Base-by-base conservation (phyloP, 2,888 invertebrate species). In the Sinodicranocentrus sp. region DNA sequence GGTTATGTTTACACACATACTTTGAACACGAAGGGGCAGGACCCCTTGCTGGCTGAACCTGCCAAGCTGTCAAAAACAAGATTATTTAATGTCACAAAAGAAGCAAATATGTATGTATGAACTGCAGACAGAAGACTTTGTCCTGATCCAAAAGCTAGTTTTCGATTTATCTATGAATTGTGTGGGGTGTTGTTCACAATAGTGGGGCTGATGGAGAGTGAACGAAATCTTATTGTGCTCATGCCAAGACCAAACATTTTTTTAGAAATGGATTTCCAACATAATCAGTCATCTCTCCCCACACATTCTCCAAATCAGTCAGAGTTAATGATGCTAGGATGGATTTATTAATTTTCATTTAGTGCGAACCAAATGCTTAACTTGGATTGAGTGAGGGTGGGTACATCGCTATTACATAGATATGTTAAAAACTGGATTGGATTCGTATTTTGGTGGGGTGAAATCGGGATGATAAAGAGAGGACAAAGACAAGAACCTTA, bases 31-130 rank as follows among this genome's bases (percentile, higher is more conserved):
- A 57, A 82, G 76, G 82, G 80, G 76, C 80, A 84, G 84, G 72
- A 85, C 86, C 85, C 86, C 86, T 85, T 84, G 84, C 85, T 82
- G 86, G 82, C 85, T 85, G 44, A 59, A 76, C 63, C 85, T 84
- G 83, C 82, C 85, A 86, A 85, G 68, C 86, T 86, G 86, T 86
- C 86, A 86, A 86, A 85, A 82, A 83, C 84, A 73, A 84, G 86
- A 85, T 86, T 86, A 86, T 86, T 86, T 86, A 85, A 86, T 79
- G 79, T 84, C 79, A 79, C 84, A 83, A 65, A 76, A 72, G 77
- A 78, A 54, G 52, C 26, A 68, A 3, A 19, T 59, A n/a, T 48
- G n/a, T n/a, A 48, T 48, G 48, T n/a, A n/a, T 48, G n/a, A 5
- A n/a, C 59, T 59, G 59, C 6, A 59, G 59, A 59, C 59, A 59